These are phyloP conservation scores for Prorops nasuta DNA, from an alignment of 1,140 invertebrate species.

Conservation along the genomic window DNA sequence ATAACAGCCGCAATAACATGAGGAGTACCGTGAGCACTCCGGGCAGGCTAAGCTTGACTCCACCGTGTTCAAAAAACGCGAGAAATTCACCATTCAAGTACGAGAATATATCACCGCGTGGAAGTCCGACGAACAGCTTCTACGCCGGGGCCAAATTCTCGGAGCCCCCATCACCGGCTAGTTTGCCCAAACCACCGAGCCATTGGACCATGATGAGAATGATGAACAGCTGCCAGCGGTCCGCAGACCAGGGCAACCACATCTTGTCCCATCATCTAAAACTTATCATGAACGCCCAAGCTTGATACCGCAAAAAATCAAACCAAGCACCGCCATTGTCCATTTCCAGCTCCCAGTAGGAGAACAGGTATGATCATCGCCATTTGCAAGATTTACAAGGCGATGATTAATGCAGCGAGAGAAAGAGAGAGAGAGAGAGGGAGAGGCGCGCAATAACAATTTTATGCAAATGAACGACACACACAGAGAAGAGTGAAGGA, in stretches of 20 bases:
- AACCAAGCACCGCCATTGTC: constrained; percentile 2
- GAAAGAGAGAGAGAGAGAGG: neutral
- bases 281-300: constrained; percentile 61
- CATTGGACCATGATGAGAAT: constrained; percentile 55
- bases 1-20: constrained; percentile 16
- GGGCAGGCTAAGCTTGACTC: constrained; percentile 39
- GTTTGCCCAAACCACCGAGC: constrained; percentile 61
- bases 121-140: constrained; percentile 52
- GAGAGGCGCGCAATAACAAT: constrained; percentile 5
- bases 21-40: constrained; percentile 10
- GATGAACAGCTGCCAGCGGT: constrained; percentile 34
- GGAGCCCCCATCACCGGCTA: constrained; percentile 62
- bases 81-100: constrained; percentile 33
- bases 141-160: constrained; percentile 66
- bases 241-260: constrained; percentile 34
- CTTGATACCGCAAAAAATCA: constrained; percentile 44
- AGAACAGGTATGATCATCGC: neutral
- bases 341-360: neutral
- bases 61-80: constrained; percentile 29
- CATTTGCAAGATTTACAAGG: neutral
- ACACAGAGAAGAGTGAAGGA: constrained; percentile 14
- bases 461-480: constrained; percentile 14
- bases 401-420: neutral
- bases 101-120: constrained; percentile 33
- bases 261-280: constrained; percentile 55